Percentiles rank a stretch among this genome's conserved stretches.
These are phyloP conservation scores for Microplitis manilae DNA, from an alignment of 2,888 invertebrate species.

Conservation along the genomic window DNA sequence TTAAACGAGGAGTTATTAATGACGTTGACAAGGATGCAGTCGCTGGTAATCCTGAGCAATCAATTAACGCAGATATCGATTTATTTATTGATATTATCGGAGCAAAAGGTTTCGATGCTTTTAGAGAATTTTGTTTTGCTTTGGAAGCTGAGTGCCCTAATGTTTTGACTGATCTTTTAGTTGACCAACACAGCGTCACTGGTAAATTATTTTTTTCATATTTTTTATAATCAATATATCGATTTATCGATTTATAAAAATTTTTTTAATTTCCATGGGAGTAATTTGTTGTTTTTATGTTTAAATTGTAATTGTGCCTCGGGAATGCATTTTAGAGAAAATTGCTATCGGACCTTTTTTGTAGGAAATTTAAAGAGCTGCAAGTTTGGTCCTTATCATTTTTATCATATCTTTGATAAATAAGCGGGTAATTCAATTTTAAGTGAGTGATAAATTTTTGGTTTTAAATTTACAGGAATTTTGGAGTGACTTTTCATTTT, in stretches of 20 bases:
- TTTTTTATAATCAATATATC: background rate
- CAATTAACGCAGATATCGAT: slow-evolving; percentile 61
- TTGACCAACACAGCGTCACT: slow-evolving; percentile 61
- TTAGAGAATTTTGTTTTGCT: slow-evolving; percentile 64
- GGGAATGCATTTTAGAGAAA: no score
- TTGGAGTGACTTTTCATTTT: no score
- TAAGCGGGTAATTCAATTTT: no score
- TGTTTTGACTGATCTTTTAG: slow-evolving; percentile 62
- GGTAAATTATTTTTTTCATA: slow-evolving; percentile 50
- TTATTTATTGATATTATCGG: slow-evolving; percentile 63
- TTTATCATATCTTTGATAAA: no score
- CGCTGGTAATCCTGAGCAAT: slow-evolving; percentile 56
- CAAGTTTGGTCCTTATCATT: no score
- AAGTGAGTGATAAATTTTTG: no score
- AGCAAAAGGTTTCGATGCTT: slow-evolving; percentile 63
- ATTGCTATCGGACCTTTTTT: no score
- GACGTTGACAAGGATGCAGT: slow-evolving; percentile 76
- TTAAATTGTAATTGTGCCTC: no score
- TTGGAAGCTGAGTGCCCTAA: slow-evolving; percentile 64
- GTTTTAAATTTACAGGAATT: no score
- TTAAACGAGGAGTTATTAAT: slow-evolving; percentile 78
- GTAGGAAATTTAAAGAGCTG: no score
- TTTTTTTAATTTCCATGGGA: no score
- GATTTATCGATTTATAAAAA: background rate
- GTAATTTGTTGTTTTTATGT: no score